Base-by-base conservation (phyloP, 1,140 invertebrate genomes). In the Heliconius nattereri region DNA sequence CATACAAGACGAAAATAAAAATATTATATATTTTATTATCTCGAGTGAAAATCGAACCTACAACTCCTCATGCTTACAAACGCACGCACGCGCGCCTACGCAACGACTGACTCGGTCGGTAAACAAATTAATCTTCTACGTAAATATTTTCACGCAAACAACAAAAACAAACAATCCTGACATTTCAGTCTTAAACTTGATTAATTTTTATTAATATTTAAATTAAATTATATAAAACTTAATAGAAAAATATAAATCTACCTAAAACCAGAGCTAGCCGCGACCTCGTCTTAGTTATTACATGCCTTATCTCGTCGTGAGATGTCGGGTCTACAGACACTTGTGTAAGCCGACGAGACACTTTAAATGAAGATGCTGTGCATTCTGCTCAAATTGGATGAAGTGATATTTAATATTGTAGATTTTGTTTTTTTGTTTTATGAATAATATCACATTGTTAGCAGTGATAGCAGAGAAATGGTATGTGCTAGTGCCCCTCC, bases 251-350 rank as follows among this genome's bases (percentile, higher is more conserved):
- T 26, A 66, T 66, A 66, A 66, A 29, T 29, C 3, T 1, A 6
- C 23, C 7, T 66, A 26, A n/a, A 66, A 66, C 8, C 23, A 66
- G 23, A 66, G 23, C 2, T 29, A 66, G 23, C 60, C 23, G 60
- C 23, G 60, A 66, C 26, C 60, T 66, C 54, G n/a, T 3, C 60
- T 66, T 16, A 66, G 60, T 9, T 29, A 26, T 9, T 5, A 26
- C 60, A 66, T 66, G 60, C 60, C 60, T 66, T 66, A 66, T 66
- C 60, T 66, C 60, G 57, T 60, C 57, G 57, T 23, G 60, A 66
- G 60, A 66, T 66, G 60, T 7, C 60, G 60, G 16, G 60, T 66
- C 60, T 26, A 9, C 3, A 66, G 23, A 23, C 23, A 60, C 57
- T n/a, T n/a, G 49, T 57, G 23, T 8, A 11, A 66, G 11, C 60